Evolutionary conservation across 2,888 invertebrate species (phyloP), one percentile per base, ranked within the genome.

Genomic region (Hirudinaria manillensis): DNA sequence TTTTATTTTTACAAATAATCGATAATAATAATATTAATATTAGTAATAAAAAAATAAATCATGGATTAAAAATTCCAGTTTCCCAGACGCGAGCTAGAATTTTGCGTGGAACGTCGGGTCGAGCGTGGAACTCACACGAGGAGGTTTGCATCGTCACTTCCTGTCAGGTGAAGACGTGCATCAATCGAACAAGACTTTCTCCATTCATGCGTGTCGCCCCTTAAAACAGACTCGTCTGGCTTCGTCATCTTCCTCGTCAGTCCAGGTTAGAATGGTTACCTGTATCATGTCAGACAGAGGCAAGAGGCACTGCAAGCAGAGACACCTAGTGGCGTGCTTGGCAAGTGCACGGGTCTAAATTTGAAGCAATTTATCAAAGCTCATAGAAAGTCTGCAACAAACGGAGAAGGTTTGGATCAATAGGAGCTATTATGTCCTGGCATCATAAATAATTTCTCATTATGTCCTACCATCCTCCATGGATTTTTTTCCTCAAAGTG

Each of bases 361-460:
- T 45, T 45, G 45, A 45, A 61, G 29, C 61, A 61, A 61, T 61
- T 61, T 61, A 61, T 61, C 61, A 61, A 61, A 61, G 24, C 61
- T 61, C 24, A 19, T 24, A 61, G 61, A 29, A 61, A 61, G 61
- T 61, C 61, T 61, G 61, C 61, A 61, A 61, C 61, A 61, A 61
- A 61, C 61, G 61, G n/a, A 16, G 68, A 24, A 36, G 32, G 68
- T 34, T 34, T 7, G 34, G 68, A 68, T 68, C 68, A 32, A 68
- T 68, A 34, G 36, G 32, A 68, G 36, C 68, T 68, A 68, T 68
- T 68, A 68, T 68, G 68, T 32, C 29, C 19, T 68, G 32, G 34
- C 32, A 68, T 68, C 68, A 68, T 68, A 68, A 68, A 68, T 68
- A 68, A 68, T 68, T 68, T 32, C 16, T 32, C 68, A 68, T 68